Evolutionary conservation across 2,797 vertebrate genomes (phyloP), one percentile per base, ranked within the genome.

Genomic region (Danionella dracula): DNA sequence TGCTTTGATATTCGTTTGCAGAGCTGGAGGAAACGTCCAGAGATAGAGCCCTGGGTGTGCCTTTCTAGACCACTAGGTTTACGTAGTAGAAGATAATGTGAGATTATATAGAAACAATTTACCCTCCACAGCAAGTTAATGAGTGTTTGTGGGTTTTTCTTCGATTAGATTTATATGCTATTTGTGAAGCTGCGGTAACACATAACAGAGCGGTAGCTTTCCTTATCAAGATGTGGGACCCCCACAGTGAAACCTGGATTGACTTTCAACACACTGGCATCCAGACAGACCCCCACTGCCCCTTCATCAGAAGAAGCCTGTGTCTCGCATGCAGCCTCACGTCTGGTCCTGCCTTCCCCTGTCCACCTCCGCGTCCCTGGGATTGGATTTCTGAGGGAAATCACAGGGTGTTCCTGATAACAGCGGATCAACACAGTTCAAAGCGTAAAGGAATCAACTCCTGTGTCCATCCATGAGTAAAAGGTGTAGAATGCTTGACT

Each of bases 221-320:
- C 17, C 41, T 61, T 49, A 61, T 61, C 32, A 27, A 12, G 32
- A 35, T 23, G 58, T 20, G 35, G 13, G 21, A 49, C 31, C 44
- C 58, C 42, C 0, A 13, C 19, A 27, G 59, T 2, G 29, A 41
- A 49, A 44, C 42, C 34, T 34, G 17, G 15, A 64, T 54, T 53
- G 50, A 34, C 49, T 64, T 54, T 64, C 38, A 64, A 53, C 61
- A 64, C 42, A 42, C 27, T 38, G 44, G 21, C 49, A 54, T n/a
- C 7, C 31, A 61, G 27, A 53, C 49, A 55, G 62, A 55, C 31
- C 49, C 38, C 62, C 8, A 10, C 61, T 16, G 27, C 61, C 38
- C 38, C 49, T 27, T 12, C 58, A 15, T 62, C 66, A 19, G 8
- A 16, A 37, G 17, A 37, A 53, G 48, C 51, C 38, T 37, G 41